A percentile compares a stretch with the other conserved stretches of the same genome.
These are phyloP conservation scores for Pristionchus exspectatus DNA, from an alignment of 2,888 invertebrate genomes.

Conservation along the genomic window DNA sequence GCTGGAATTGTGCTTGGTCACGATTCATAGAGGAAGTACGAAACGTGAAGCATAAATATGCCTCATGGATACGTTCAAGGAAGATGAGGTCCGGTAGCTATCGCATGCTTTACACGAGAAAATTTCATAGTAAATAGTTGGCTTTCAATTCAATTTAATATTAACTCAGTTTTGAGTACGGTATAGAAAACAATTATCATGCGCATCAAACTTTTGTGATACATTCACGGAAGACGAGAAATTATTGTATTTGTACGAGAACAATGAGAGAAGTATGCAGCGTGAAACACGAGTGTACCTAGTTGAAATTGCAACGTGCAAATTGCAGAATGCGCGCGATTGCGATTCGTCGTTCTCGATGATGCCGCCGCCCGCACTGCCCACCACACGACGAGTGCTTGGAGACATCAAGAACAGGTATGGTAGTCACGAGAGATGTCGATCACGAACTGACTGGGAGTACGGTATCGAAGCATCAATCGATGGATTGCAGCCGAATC, in stretches of 20 bases:
- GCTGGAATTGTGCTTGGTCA: too few relatives aligned
- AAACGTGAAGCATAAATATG: too few relatives aligned
- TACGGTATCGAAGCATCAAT: not conserved
- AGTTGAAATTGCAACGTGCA: not conserved
- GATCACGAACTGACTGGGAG: not conserved
- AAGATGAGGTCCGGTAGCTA: not conserved
- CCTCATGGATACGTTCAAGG: not conserved
- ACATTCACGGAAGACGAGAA: too few relatives aligned
- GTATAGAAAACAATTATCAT: too few relatives aligned
- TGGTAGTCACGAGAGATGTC: not conserved
- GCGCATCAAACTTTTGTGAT: too few relatives aligned
- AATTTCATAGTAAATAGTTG: too few relatives aligned
- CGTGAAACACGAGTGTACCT: not conserved
- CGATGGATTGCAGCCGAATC: not conserved
- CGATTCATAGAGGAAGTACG: too few relatives aligned
- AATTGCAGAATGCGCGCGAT: conserved; percentile 41
- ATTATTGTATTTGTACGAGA: not conserved
- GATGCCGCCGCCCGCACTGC: conserved; percentile 38
- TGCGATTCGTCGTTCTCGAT: conserved; percentile 45
- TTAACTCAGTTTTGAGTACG: too few relatives aligned
- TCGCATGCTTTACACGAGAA: not conserved
- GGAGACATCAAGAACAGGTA: conserved; percentile 36
- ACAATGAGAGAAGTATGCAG: not conserved
- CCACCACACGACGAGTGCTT: not conserved
- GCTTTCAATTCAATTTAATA: too few relatives aligned